phyloP scores from a whole-genome alignment of 2,888 invertebrate species.

The Chrysolina americana region DNA sequence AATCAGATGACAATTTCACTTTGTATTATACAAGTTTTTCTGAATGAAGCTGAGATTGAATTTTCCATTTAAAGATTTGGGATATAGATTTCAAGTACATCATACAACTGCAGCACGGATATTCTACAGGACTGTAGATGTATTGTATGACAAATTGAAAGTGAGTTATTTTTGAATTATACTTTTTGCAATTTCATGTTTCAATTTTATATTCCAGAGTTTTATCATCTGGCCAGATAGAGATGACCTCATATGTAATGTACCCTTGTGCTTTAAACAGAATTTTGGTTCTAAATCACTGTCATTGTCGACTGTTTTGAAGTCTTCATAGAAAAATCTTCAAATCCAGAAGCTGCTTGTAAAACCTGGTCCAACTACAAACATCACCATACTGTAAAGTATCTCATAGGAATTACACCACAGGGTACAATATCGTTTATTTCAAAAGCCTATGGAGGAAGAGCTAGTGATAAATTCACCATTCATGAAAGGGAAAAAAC shows the following conservation, averaged over 20 bases:
- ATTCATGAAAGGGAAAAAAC: conserved; percentile 26
- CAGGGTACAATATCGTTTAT: conserved; percentile 40
- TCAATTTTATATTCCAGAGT: too few relatives aligned
- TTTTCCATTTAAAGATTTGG: conserved; percentile 31
- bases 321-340: conserved; percentile 40
- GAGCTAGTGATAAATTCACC: background rate
- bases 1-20: conserved; percentile 25
- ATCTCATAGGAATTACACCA: conserved; percentile 42
- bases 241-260: conserved; percentile 27
- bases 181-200: too few relatives aligned
- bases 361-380: conserved; percentile 46
- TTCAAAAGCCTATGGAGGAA: conserved; percentile 32
- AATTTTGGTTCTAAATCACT: conserved; percentile 14
- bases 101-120: conserved; percentile 22
- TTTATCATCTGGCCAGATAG: conserved; percentile 26
- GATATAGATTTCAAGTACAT: conserved; percentile 32
- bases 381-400: conserved; percentile 42
- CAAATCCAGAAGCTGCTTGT: conserved; percentile 34
- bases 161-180: conserved; percentile 7
- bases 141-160: conserved; percentile 25
- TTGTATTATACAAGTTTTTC: conserved; percentile 28
- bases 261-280: background rate
- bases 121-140: conserved; percentile 27
- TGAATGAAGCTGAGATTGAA: conserved; percentile 32
- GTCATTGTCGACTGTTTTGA: conserved; percentile 45